Base-by-base conservation (phyloP, 1,140 invertebrate genomes). In the Macrotrachela quadricornifera region DNA sequence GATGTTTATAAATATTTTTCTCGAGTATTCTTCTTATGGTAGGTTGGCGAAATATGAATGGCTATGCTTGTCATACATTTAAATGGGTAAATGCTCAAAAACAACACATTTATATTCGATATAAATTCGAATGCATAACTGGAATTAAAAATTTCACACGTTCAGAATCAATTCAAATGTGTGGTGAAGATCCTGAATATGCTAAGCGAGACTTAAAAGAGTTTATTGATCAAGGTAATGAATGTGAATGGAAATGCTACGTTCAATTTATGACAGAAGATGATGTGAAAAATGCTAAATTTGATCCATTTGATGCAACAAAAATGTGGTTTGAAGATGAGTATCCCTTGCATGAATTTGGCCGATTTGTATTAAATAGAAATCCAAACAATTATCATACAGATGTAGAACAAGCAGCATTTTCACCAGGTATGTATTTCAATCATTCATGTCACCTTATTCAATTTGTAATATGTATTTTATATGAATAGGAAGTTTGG, bases 1-100 rank as follows among this genome's bases (percentile, higher is more conserved):
- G n/a, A n/a, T n/a, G n/a, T n/a, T n/a, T n/a, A n/a, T n/a, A n/a
- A n/a, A n/a, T n/a, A n/a, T n/a, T n/a, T n/a, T n/a, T n/a, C n/a
- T 75, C 79, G 21, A 87, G 94, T 70, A 77, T 86, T 60, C 90
- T 88, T 41, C 88, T 82, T 56, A 88, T 88, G 13, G 82, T 90
- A 65, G 85, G 86, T n/a, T 81, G 79, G 64, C 76, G 84, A 53
- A 78, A 83, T 63, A 95, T 95, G 87, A 83, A 95, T 65, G 69
- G 88, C 16, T 94, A 87, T 67, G 85, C 85, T 0, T 87, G 83
- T 6, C 86, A 95, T 67, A 92, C 88, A 3, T 94, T 88, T 65
- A 90, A 91, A 65, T 64, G 91, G 51, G 77, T 92, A 2, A 92
- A 94, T 69, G 74, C 71, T 14, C 71, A 82, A 51, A 78, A 80